Evolutionary conservation across 2,888 invertebrate genomes (phyloP).

Genomic region (Brachyptera putata): DNA sequence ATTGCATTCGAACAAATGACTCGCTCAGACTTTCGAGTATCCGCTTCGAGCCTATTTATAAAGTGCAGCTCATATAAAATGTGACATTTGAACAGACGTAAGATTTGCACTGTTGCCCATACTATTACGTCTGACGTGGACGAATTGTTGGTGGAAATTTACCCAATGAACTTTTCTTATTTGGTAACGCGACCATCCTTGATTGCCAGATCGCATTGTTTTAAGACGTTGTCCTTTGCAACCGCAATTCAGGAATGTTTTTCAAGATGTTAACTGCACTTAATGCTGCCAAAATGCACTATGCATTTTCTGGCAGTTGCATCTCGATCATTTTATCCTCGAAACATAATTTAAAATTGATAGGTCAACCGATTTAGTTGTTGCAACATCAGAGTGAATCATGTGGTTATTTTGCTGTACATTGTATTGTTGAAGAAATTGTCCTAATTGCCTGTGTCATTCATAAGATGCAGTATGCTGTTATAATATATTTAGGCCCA

Average conservation of each 20-base stretch:
- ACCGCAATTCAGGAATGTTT: constrained; percentile 16
- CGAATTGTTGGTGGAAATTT: constrained; percentile 13
- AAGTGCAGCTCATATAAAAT: constrained; percentile 25
- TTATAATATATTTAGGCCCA: too few relatives aligned
- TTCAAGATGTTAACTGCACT: neutral
- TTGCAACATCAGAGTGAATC: too few relatives aligned
- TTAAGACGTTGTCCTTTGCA: constrained; percentile 1
- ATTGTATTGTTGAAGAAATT: too few relatives aligned
- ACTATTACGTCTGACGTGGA: too few relatives aligned
- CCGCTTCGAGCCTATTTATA: constrained; percentile 27
- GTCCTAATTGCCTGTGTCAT: too few relatives aligned
- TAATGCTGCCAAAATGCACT: constrained; percentile 14
- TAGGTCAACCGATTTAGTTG: constrained; percentile 2
- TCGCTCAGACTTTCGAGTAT: too few relatives aligned
- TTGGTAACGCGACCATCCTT: neutral
- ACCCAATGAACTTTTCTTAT: constrained; percentile 8
- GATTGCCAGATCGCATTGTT: constrained; percentile 12
- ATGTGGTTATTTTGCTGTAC: too few relatives aligned
- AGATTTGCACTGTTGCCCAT: neutral
- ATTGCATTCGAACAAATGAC: too few relatives aligned
- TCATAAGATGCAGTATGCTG: too few relatives aligned
- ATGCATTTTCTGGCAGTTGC: constrained; percentile 7
- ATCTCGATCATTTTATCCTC: neutral
- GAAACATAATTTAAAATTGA: constrained; percentile 6
- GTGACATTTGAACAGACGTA: constrained; percentile 22